Percentiles rank a stretch among this genome's conserved stretches.
phyloP scores from a whole-genome alignment of 2,113 vertebrate genomes.

The Phalacrocorax brasilianus region DNA sequence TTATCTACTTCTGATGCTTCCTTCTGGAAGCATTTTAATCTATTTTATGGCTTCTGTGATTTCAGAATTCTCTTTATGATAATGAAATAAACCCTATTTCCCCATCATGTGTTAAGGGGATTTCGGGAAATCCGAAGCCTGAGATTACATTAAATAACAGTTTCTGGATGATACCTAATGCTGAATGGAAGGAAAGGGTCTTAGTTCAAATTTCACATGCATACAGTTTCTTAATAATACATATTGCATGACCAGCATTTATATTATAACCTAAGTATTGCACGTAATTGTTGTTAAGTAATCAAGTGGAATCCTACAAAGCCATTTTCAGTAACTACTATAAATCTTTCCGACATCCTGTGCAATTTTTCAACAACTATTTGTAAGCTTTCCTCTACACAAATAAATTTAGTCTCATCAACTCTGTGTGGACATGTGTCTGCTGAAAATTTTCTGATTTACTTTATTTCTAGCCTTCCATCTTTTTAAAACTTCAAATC shows the following conservation, averaged over 20 bases:
- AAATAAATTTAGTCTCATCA: not conserved
- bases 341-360: not conserved
- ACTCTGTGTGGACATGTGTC: too few species aligned
- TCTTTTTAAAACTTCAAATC: not conserved
- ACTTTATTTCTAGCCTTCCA: not conserved
- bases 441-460: not conserved
- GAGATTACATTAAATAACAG: not conserved
- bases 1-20: not conserved
- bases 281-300: not conserved
- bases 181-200: not conserved
- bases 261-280: not conserved
- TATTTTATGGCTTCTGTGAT: not conserved
- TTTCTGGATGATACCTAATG: not conserved
- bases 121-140: not conserved
- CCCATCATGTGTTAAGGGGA: not conserved
- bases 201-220: not conserved
- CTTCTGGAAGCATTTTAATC: not conserved
- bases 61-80: not conserved
- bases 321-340: not conserved
- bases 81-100: not conserved
- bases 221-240: not conserved
- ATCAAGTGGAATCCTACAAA: not conserved
- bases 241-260: too few species aligned
- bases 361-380: not conserved
- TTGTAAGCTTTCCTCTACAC: not conserved